Evolutionary conservation across 2,113 vertebrate species (phyloP), one percentile per base, ranked within the genome.

Genomic region (Xiphophorus couchianus): DNA sequence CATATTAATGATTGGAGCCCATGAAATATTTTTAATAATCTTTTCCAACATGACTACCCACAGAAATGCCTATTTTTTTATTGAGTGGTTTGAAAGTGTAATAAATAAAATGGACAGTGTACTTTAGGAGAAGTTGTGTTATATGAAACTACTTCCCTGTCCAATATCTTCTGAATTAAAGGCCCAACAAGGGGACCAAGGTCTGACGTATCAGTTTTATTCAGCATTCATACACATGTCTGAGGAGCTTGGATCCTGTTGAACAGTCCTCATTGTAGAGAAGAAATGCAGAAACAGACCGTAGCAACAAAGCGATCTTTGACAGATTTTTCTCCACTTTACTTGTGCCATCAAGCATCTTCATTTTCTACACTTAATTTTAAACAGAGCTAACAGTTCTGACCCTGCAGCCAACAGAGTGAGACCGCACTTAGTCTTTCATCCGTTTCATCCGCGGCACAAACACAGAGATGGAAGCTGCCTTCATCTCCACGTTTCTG

Each of bases 391-490:
- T 65, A 75, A 84, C 61, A 67, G 76, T 81, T 87, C 62, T 64
- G 77, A 73, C 62, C 75, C 63, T 54, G 39, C 63, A 73, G 73
- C 69, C 1, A n/a, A 33, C 66, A 51, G 39, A 78, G 62, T 33
- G 70, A 76, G 66, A 71, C 84, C 66, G 81, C 65, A 54, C 48
- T 64, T 65, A 73, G 60, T 83, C 72, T 81, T 31, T 74, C 30
- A 27, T 17, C 30, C 1, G 33, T 22, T 28, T 28, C 28, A 28
- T 80, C 69, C 62, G 64, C 62, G 2, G 15, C 17, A 74, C 30
- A 58, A 72, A 76, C 54, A 68, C 64, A 13, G 61, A 69, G 61
- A 54, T 63, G 35, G 62, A 81, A 78, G 76, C 66, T 54, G 77
- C 51, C 69, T 78, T 51, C 15, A 63, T 39, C 48, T 73, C 22